Evolutionary conservation across 2,797 vertebrate species (phyloP).

Genomic region (Dermochelys coriacea): DNA sequence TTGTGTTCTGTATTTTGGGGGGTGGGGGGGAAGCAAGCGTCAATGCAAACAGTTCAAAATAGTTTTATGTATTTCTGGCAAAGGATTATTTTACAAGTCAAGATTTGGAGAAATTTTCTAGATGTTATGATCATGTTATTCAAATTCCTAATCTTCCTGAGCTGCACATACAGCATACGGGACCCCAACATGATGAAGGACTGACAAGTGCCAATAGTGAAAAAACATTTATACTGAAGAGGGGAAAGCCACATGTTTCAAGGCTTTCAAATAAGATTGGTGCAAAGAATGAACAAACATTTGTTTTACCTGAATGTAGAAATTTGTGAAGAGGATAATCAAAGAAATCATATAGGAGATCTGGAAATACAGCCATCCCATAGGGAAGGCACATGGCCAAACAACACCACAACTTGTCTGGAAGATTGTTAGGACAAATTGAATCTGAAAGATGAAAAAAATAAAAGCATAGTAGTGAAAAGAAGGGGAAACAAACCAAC

Average conservation of each 20-base stretch:
- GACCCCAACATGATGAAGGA: background rate
- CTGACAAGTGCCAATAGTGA: background rate
- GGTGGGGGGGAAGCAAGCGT: background rate
- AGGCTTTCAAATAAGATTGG: background rate
- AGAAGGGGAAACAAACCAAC: background rate
- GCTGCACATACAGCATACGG: background rate
- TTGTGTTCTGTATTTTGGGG: background rate
- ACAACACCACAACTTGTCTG: conserved; percentile 91
- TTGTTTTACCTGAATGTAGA: conserved; percentile 92
- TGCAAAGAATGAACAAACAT: background rate
- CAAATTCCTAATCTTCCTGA: background rate
- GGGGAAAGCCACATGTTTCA: background rate
- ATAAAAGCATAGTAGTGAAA: background rate
- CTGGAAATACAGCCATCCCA: conserved; percentile 95
- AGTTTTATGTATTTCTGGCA: background rate
- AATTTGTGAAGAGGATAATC: conserved; percentile 94
- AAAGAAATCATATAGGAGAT: conserved; percentile 93
- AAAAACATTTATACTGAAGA: accelerated
- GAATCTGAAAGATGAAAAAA: conserved; percentile 82
- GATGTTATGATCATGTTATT: background rate
- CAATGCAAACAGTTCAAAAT: background rate
- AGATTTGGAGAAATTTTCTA: background rate
- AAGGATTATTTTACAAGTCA: background rate
- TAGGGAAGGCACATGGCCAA: conserved; percentile 93
- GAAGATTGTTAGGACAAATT: conserved; percentile 93